Evolutionary conservation across 2,113 vertebrate genomes (phyloP), one percentile per base, ranked within the genome.

Genomic region (Pipa parva): DNA sequence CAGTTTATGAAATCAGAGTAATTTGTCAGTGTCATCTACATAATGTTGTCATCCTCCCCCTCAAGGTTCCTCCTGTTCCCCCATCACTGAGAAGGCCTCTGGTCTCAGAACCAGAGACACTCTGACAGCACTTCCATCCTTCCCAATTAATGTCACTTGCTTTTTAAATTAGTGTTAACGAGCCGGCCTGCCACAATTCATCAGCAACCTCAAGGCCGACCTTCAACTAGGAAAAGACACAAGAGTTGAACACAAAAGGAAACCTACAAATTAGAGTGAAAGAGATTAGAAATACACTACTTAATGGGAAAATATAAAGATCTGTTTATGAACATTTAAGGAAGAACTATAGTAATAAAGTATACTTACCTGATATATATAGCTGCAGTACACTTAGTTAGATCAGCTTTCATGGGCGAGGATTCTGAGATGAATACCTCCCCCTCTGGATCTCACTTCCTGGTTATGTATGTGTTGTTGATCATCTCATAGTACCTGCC

Each of bases 81-180:
- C 48, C 22, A 33, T 37, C 29, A 42, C 31, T 60, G 26, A 21
- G 33, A 31, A 60, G 48, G 65, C 48, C 65, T 60, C 33, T 36
- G 33, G 65, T 48, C 48, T 25, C 22, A 60, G 57, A 37, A 37
- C 57, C 31, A 9, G 65, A 58, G 65, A 69, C 65, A 69, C 65
- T 69, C 59, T 69, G 56, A 69, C 65, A 69, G 48, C 48, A 48
- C 54, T 57, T 48, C 65, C 57, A 69, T 69, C 65, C 65, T 60
- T 60, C 52, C 48, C 57, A 69, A 69, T 69, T 69, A 69, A 45
- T 20, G 20, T 69, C 65, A 69, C 57, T 69, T 52, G 57, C 65
- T 60, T 69, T 59, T 69, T 69, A 69, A 69, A 69, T 69, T 52
- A 69, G 65, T 60, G 57, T 60, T 69, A 60, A 69, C 65, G 65